Conservation (phyloP, 1,140 invertebrate species). For the Zaprionus ghesquierei region DNA sequence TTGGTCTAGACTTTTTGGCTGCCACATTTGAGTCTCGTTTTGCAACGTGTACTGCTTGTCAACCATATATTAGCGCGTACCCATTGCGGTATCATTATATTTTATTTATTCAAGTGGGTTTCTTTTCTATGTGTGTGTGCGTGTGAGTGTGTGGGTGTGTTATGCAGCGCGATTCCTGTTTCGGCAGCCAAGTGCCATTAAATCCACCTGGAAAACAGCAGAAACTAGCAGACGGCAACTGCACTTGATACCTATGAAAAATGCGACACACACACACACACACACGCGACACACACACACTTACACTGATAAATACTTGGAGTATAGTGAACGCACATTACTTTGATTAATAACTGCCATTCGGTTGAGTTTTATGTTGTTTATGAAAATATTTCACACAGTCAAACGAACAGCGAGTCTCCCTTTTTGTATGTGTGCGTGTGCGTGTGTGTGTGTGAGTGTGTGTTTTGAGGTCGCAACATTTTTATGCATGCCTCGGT, state of each 20-base stretch:
- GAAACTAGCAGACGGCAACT: conserved; percentile 58
- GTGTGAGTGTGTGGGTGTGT: not conserved
- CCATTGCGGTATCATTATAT: conserved; percentile 6
- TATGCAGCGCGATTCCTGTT: not conserved
- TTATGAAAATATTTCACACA: conserved; percentile 80
- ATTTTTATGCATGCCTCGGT: conserved; percentile 17
- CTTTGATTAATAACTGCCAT: conserved; percentile 81
- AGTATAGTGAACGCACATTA: conserved; percentile 64
- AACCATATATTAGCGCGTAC: not conserved
- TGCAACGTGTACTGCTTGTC: not conserved
- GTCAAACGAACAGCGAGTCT: conserved; percentile 23
- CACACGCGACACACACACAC: conserved; percentile 9
- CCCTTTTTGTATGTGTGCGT: conserved; percentile 17
- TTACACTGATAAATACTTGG: conserved; percentile 12
- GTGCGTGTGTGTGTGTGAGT: conserved; percentile 17
- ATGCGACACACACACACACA: conserved; percentile 43
- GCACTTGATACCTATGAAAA: conserved; percentile 73
- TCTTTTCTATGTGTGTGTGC: not conserved
- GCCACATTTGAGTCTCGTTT: not conserved
- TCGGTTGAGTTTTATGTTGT: conserved; percentile 80
- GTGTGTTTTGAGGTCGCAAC: conserved; percentile 34
- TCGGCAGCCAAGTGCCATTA: conserved; percentile 57
- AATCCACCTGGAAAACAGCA: conserved; percentile 68
- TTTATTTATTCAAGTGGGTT: conserved; percentile 17
- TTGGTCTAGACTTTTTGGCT: not conserved